Conservation (phyloP, 2,888 invertebrate species). For the Clostera curtula region DNA sequence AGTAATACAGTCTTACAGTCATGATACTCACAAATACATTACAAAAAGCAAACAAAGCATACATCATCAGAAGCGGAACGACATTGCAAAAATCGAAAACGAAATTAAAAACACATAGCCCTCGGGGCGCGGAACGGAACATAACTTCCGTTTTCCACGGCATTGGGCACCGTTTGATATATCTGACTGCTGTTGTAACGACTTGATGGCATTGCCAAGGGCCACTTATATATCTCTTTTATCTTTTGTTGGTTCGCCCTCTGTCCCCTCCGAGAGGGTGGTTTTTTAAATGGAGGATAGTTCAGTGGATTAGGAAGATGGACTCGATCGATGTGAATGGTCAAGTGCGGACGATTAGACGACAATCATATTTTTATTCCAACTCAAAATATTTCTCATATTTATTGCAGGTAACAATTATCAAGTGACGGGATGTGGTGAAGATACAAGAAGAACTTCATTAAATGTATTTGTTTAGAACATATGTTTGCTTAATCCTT, state of each 20-base stretch:
- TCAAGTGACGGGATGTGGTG: no score
- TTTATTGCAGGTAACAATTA: no score
- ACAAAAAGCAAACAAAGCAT: conserved; percentile 2
- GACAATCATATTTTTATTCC: no score
- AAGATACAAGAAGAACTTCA: no score
- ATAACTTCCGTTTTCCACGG: conserved; percentile 73
- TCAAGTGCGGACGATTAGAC: no score
- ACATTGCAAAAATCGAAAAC: conserved; percentile 32
- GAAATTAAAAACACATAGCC: conserved; percentile 39
- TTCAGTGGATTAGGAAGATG: conserved; percentile 16
- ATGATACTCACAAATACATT: no score
- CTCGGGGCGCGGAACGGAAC: conserved; percentile 24
- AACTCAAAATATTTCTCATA: no score
- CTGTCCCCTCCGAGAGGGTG: conserved; percentile 50
- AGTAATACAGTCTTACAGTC: no score
- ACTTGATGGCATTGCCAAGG: conserved; percentile 72
- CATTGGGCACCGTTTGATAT: conserved; percentile 76
- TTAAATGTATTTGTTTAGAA: no score
- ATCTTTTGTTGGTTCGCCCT: conserved; percentile 67
- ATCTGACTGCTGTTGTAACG: conserved; percentile 74
- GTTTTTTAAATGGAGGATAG: conserved; percentile 41
- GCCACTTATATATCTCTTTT: conserved; percentile 75
- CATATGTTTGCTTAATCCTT: no score
- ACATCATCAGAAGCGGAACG: not conserved
- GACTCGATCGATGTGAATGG: no score